A percentile compares a stretch with the other conserved stretches of the same genome.
These are phyloP conservation scores for Drosophila algonquin DNA, from an alignment of 2,888 invertebrate genomes.

Conservation along the genomic window DNA sequence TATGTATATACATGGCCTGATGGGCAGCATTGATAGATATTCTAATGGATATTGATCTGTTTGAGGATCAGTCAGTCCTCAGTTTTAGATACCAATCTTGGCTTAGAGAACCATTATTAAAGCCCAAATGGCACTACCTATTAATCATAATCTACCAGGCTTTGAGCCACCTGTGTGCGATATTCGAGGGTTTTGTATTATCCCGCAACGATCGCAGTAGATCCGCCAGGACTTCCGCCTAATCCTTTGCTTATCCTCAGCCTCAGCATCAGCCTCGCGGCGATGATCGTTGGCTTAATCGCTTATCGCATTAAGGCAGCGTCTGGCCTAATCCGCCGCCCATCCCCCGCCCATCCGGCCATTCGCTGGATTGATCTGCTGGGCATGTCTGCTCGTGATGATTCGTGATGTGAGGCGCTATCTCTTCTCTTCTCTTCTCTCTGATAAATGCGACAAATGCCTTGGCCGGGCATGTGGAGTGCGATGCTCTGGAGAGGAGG, in stretches of 20 bases:
- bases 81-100: too few relatives aligned
- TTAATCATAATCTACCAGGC: not conserved
- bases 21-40: too few relatives aligned
- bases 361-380: slow-evolving; percentile 41
- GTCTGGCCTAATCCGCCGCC: slow-evolving; percentile 36
- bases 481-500: slow-evolving; percentile 7
- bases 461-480: not conserved
- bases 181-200: not conserved
- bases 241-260: slow-evolving; percentile 19
- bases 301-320: slow-evolving; percentile 57
- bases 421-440: not conserved
- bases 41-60: too few relatives aligned
- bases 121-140: too few relatives aligned
- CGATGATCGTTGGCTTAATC: slow-evolving; percentile 39
- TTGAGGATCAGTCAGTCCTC: too few relatives aligned
- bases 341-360: slow-evolving; percentile 19
- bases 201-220: not conserved
- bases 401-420: slow-evolving; percentile 1
- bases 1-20: too few relatives aligned
- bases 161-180: not conserved
- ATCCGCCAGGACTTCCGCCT: not conserved
- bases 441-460: slow-evolving; percentile 31
- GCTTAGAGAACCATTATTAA: not conserved
- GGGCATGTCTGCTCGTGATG: slow-evolving; percentile 27
- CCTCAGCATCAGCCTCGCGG: slow-evolving; percentile 1